Evolutionary conservation across 2,113 vertebrate genomes (phyloP).

Genomic region (Etia nguti): DNA sequence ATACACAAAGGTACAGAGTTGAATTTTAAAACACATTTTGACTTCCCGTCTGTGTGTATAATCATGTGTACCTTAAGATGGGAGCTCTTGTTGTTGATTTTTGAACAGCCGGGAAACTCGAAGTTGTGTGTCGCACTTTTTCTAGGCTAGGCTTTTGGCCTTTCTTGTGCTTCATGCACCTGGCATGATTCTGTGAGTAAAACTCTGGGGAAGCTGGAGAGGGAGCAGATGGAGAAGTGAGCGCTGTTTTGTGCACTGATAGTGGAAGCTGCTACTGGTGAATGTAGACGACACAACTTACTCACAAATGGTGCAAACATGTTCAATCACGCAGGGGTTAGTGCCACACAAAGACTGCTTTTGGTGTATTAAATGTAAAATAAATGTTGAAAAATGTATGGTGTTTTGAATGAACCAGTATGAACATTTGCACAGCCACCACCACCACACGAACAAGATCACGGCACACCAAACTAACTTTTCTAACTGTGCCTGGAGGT

Average conservation of each 20-base stretch:
- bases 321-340: background rate
- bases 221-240: background rate
- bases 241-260: background rate
- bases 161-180: background rate
- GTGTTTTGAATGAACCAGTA: background rate
- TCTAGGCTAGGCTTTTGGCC: background rate
- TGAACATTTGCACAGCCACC: background rate
- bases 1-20: background rate
- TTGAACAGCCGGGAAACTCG: constrained; percentile 35
- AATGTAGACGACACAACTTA: background rate
- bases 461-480: background rate
- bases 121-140: background rate
- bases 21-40: background rate
- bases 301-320: background rate
- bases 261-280: background rate
- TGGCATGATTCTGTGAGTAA: background rate
- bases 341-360: background rate
- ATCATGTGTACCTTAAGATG: constrained; percentile 89
- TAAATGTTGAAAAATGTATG: rapidly evolving
- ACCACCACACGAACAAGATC: background rate
- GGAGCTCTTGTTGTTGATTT: constrained; percentile 89
- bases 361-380: background rate
- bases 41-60: constrained; percentile 5
- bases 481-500: background rate
- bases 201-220: background rate